Conservation (phyloP, 2,888 invertebrate genomes). For the Ametastegia equiseti region DNA sequence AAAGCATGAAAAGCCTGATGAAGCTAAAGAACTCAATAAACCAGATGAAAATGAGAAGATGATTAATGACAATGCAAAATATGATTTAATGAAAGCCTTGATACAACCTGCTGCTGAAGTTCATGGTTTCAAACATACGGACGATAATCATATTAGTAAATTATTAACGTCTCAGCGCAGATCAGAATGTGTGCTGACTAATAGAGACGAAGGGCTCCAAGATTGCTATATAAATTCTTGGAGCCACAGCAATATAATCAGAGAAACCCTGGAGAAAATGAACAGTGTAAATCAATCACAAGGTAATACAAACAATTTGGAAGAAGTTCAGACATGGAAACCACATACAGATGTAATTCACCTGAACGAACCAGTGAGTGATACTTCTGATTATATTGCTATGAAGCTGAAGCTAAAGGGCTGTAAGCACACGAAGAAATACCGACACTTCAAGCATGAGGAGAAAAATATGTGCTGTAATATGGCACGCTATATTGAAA, state of each 20-base stretch:
- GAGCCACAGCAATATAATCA: not conserved
- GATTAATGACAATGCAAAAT: not conserved
- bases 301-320: not conserved
- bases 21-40: not conserved
- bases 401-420: slow-evolving; percentile 1
- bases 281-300: not conserved
- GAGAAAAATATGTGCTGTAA: slow-evolving; percentile 24
- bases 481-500: slow-evolving; percentile 27
- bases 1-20: not conserved
- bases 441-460: slow-evolving; percentile 15
- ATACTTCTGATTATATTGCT: not conserved
- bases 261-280: not conserved
- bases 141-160: not conserved
- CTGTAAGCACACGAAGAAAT: slow-evolving; percentile 17
- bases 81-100: slow-evolving; percentile 21
- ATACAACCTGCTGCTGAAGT: slow-evolving; percentile 11
- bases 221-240: not conserved
- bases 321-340: not conserved
- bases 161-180: not conserved
- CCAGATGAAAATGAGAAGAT: not conserved
- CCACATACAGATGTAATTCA: not conserved
- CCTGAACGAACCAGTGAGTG: not conserved
- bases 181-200: not conserved
- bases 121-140: not conserved
- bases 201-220: not conserved